Conservation (phyloP, 2,797 vertebrate genomes). For the Lepus oiostolus region DNA sequence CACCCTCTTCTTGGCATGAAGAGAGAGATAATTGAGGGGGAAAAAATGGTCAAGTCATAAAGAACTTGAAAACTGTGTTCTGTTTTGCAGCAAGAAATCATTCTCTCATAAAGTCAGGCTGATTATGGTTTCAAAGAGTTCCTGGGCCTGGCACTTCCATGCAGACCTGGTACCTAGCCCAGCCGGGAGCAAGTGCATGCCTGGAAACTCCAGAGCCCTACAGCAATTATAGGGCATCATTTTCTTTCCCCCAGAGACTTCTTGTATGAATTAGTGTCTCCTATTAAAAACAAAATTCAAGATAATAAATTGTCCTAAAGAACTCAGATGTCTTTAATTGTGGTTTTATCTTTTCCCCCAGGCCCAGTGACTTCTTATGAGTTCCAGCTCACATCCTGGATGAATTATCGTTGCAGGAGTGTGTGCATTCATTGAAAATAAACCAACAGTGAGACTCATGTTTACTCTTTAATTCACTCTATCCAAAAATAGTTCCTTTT, state of each 20-base stretch:
- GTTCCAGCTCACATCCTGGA: slow-evolving; percentile 81
- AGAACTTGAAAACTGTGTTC: neutral
- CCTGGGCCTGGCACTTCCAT: neutral
- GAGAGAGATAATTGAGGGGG: neutral
- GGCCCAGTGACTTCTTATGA: slow-evolving; percentile 77
- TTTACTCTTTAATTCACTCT: slow-evolving; percentile 81
- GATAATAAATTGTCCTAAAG: slow-evolving; percentile 78
- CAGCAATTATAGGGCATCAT: neutral
- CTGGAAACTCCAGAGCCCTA: slow-evolving; percentile 5
- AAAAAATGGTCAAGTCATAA: neutral
- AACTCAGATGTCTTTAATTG: slow-evolving; percentile 76
- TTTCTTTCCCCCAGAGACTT: slow-evolving; percentile 32
- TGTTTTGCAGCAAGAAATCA: neutral
- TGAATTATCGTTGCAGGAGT: slow-evolving; percentile 77
- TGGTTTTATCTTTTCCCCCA: slow-evolving; percentile 77
- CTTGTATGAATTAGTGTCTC: slow-evolving; percentile 75
- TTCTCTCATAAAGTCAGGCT: neutral
- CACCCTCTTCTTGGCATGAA: neutral
- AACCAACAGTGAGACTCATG: slow-evolving; percentile 69
- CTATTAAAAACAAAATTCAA: slow-evolving; percentile 80
- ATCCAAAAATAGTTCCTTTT: slow-evolving; percentile 77
- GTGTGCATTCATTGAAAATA: slow-evolving; percentile 76
- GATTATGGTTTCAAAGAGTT: neutral
- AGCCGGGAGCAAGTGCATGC: neutral
- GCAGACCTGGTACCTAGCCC: neutral